Base-by-base conservation (phyloP, 2,113 vertebrate genomes). In the Hippocampus guttulatus region DNA sequence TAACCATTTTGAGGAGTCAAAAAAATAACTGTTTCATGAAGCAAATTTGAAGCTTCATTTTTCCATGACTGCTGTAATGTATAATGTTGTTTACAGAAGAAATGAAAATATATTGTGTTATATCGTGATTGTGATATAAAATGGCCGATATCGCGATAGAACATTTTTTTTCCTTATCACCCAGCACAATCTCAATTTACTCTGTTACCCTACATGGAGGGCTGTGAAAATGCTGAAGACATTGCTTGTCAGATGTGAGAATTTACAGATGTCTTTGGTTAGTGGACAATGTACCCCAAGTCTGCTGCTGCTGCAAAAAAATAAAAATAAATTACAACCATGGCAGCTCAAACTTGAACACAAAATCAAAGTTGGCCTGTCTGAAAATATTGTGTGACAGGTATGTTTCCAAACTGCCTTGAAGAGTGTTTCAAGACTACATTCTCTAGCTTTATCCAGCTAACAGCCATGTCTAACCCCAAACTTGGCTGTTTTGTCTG, bases 391-490 rank as follows among this genome's bases (percentile, higher is more conserved):
- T 21, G 5, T 52, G 18, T 63, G 38, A 40, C 61, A 61, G 23
- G 61, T 67, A 64, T n/a, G 74, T 84, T 82, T 74, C 69, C 64
- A 40, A 62, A 10, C 45, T 76, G 76, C 76, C 79, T 81, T 88
- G 11, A 15, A 49, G 61, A 60, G 57, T 73, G 77, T 84, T 84
- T 83, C 83, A 86, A 76, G 70, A 66, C 87, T 84, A 23, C 41
- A 84, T 90, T 85, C 90, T 88, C 84, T 75, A 84, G 92, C 92
- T 94, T 93, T 94, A 94, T 95, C 91, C 91, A 78, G 69, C 92
- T 96, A 96, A 95, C 93, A 95, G 93, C 93, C 95, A 92, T 95
- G 94, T 93, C 94, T 95, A 95, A 96, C 93, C 92, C 92, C 79
- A 90, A 83, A 90, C 86, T 82, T 52, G 77, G 73, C 88, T 78